Evolutionary conservation across 2,888 invertebrate genomes (phyloP).

Genomic region (Ectemnius continuus): DNA sequence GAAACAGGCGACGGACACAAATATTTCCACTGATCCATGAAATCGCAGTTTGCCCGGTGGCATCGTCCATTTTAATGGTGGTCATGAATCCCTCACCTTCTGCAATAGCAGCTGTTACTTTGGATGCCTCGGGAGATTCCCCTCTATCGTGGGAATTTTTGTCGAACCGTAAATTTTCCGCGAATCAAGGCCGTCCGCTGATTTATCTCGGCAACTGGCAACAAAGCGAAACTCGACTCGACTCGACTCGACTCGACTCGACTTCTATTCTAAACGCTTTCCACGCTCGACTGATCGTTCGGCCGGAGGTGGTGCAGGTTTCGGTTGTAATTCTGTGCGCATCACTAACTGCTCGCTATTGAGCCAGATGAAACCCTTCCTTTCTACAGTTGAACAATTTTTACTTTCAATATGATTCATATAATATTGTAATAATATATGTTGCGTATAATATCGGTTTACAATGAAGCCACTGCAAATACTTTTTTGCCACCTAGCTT

Average conservation of each 20-base stretch:
- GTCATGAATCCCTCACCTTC: conserved; percentile 24
- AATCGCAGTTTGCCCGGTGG: conserved; percentile 27
- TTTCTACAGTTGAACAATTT: too few relatives aligned
- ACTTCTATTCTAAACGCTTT: conserved; percentile 17
- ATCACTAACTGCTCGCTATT: conserved; percentile 15
- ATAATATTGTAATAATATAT: too few relatives aligned
- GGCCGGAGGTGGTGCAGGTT: conserved; percentile 27
- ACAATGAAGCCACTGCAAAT: too few relatives aligned
- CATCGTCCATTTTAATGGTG: conserved; percentile 24
- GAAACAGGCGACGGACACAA: conserved; percentile 19
- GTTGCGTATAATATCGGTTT: too few relatives aligned
- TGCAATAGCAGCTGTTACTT: background rate
- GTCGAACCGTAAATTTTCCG: conserved; percentile 53
- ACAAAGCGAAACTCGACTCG: conserved; percentile 35
- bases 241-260: too few relatives aligned
- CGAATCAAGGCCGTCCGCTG: conserved; percentile 42
- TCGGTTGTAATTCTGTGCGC: conserved; percentile 42
- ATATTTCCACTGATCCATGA: conserved; percentile 39
- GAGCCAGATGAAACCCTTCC: too few relatives aligned
- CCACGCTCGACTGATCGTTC: conserved; percentile 38
- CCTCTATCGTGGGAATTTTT: conserved; percentile 47
- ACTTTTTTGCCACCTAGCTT: too few relatives aligned
- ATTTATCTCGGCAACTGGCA: conserved; percentile 49
- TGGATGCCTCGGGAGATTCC: background rate
- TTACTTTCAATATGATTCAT: too few relatives aligned